Evolutionary conservation across 2,888 invertebrate genomes (phyloP).

Genomic region (Himalopsyche anomala): DNA sequence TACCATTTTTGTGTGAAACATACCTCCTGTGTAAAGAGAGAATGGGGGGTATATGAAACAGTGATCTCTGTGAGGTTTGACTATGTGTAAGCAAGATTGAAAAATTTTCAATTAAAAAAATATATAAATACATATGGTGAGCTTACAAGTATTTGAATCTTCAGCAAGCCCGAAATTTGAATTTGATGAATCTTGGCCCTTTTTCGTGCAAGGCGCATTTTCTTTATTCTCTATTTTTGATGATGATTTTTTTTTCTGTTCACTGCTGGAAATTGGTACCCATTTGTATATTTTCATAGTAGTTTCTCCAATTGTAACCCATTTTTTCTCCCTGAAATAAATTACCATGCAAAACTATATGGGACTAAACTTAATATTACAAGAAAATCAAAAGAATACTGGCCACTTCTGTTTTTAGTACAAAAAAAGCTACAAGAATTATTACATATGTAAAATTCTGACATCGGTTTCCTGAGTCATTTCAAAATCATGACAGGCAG

Average conservation of each 20-base stretch:
- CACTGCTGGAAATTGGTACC: slow-evolving; percentile 93
- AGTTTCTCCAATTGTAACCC: slow-evolving; percentile 99
- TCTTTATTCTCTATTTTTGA: slow-evolving; percentile 87
- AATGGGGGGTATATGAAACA: too few species aligned
- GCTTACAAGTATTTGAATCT: slow-evolving; percentile 93
- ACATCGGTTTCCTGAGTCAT: too few species aligned
- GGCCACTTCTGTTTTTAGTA: neutral
- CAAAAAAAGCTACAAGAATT: neutral
- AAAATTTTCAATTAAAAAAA: too few species aligned
- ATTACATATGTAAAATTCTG: too few species aligned
- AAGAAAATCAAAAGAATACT: too few species aligned
- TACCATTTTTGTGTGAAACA: too few species aligned
- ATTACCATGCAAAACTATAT: neutral
- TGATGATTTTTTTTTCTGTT: slow-evolving; percentile 84
- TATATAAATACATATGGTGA: too few species aligned
- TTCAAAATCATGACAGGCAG: too few species aligned
- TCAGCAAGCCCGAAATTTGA: slow-evolving; percentile 91
- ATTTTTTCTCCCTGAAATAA: slow-evolving; percentile 94
- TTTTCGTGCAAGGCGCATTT: slow-evolving; percentile 83
- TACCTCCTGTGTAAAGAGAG: too few species aligned
- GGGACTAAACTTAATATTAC: too few species aligned
- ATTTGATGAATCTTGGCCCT: slow-evolving; percentile 84
- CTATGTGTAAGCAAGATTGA: too few species aligned
- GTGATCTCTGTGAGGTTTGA: too few species aligned
- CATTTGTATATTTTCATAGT: slow-evolving; percentile 99